Conservation (phyloP, 37 sponge, comb jelly and placozoan species). For the Spongilla lacustris region DNA sequence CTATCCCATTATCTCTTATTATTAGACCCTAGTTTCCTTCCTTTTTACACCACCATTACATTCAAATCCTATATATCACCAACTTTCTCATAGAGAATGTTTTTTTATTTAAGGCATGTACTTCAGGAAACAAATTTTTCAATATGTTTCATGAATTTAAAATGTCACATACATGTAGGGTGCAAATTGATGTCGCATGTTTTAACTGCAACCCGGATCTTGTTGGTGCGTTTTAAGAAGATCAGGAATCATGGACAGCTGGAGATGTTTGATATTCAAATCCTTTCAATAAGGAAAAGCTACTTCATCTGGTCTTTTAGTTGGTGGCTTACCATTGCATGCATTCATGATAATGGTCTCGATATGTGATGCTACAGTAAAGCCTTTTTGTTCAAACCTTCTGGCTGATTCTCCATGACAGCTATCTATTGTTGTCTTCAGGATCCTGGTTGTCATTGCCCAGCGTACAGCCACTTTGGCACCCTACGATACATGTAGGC, state of each 20-base stretch:
- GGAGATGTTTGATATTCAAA: background rate
- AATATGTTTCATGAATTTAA: background rate
- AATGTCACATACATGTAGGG: background rate
- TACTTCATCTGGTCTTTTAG: background rate
- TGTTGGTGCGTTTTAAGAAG: background rate
- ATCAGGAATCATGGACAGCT: background rate
- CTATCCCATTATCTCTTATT: no score
- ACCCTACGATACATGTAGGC: constrained; percentile 46
- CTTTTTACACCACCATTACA: no score
- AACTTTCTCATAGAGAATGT: no score
- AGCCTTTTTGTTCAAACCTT: constrained; percentile 42
- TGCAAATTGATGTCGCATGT: background rate
- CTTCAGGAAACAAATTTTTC: constrained; percentile 28
- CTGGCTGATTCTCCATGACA: constrained; percentile 21
- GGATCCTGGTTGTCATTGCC: constrained; percentile 16
- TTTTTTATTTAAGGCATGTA: constrained; percentile 17
- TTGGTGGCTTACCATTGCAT: no score
- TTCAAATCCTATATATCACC: no score
- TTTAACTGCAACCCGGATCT: background rate
- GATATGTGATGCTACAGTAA: background rate
- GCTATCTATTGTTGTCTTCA: constrained; percentile 56
- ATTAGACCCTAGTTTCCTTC: no score
- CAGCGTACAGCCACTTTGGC: constrained; percentile 26
- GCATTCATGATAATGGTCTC: background rate
- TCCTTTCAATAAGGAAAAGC: background rate